These are phyloP conservation scores for Gastrophryne carolinensis DNA, from an alignment of 2,797 vertebrate genomes.

Conservation along the genomic window DNA sequence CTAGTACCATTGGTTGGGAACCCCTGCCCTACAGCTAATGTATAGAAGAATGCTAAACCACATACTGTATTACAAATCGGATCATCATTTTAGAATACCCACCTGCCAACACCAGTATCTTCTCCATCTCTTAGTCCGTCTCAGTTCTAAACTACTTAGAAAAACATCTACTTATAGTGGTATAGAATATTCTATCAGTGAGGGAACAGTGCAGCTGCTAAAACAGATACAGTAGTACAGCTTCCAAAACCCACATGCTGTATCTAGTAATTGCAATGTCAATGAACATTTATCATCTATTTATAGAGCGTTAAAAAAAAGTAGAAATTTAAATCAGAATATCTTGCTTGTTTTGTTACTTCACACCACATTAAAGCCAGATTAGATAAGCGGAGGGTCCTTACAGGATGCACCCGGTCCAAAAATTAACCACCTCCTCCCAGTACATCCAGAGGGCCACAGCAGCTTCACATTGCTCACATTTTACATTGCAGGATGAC, in stretches of 20 bases:
- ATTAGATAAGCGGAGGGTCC: too few species aligned
- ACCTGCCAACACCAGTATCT: constrained; percentile 12
- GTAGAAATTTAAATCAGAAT: not conserved
- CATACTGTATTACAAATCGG: too few species aligned
- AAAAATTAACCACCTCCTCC: too few species aligned
- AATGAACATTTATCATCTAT: not conserved
- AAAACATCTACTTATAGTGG: not conserved
- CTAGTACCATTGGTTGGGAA: too few species aligned
- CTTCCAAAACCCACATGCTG: not conserved
- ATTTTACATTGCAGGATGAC: too few species aligned
- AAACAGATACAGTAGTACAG: not conserved
- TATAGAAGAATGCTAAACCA: too few species aligned
- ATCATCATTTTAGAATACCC: not conserved
- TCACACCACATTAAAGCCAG: too few species aligned
- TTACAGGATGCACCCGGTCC: too few species aligned
- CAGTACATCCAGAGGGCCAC: too few species aligned
- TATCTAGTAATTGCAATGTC: not conserved
- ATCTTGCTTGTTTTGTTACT: not conserved
- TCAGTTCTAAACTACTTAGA: not conserved
- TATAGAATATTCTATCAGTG: not conserved
- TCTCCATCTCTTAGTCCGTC: not conserved
- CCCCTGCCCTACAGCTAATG: too few species aligned
- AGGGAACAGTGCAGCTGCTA: not conserved
- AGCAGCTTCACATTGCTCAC: too few species aligned
- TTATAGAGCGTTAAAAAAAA: not conserved